These are phyloP conservation scores for Mobula birostris DNA, from an alignment of 2,113 vertebrate genomes.

Conservation along the genomic window DNA sequence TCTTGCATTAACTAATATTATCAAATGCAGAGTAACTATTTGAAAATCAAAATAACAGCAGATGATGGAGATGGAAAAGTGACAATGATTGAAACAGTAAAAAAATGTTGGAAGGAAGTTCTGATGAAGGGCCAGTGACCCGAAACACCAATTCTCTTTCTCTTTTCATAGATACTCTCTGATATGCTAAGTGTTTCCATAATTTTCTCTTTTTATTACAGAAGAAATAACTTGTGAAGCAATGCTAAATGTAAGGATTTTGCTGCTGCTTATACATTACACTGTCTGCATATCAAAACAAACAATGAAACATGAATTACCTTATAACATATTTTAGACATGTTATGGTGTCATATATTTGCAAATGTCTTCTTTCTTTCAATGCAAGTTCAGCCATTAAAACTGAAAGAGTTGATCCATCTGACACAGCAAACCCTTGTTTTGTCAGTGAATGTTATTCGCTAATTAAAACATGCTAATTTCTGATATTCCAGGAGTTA, in stretches of 20 bases:
- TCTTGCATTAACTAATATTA: background rate
- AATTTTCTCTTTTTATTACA: too few relatives aligned
- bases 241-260: background rate
- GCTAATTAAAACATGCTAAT: background rate
- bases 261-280: background rate
- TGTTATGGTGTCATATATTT: background rate
- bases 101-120: too few relatives aligned
- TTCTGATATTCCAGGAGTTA: background rate
- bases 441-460: too few relatives aligned
- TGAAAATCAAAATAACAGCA: too few relatives aligned
- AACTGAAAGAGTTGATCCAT: background rate
- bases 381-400: background rate
- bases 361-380: background rate
- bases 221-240: background rate
- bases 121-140: too few relatives aligned
- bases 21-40: background rate
- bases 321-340: background rate
- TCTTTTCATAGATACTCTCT: too few relatives aligned
- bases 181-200: too few relatives aligned
- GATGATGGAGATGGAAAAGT: too few relatives aligned
- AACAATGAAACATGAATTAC: background rate
- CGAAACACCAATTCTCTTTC: too few relatives aligned
- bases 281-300: background rate
- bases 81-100: too few relatives aligned
- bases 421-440: too few relatives aligned